A percentile compares a stretch with the other conserved stretches of the same genome.
These are phyloP conservation scores for Etheostoma nigrum DNA, from an alignment of 2,797 vertebrate genomes.

Conservation along the genomic window DNA sequence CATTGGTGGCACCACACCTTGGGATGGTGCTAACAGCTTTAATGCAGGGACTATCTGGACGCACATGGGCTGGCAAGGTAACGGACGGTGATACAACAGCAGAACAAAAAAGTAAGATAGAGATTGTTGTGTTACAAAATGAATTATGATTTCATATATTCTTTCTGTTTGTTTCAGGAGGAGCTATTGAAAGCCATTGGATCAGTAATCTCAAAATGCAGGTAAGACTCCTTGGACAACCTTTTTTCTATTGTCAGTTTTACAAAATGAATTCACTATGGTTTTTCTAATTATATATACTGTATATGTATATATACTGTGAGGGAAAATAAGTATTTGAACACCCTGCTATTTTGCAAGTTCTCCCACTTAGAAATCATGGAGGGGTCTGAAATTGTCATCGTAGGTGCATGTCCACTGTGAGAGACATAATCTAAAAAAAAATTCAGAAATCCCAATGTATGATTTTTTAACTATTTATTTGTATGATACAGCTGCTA, in stretches of 20 bases:
- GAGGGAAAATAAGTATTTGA: no score
- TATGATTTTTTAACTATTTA: no score
- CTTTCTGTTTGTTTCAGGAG: slow-evolving; percentile 84
- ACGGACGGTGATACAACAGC: neutral
- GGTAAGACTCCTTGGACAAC: slow-evolving; percentile 75
- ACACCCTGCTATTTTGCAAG: no score
- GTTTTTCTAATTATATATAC: neutral
- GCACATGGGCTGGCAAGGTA: slow-evolving; percentile 98
- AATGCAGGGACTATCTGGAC: slow-evolving; percentile 92
- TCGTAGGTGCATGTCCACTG: no score
- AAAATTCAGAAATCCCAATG: no score
- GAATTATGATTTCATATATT: neutral
- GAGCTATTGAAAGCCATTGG: slow-evolving; percentile 95
- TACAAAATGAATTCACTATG: neutral
- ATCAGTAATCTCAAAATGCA: slow-evolving; percentile 92
- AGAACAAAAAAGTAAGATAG: neutral
- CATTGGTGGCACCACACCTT: slow-evolving; percentile 92
- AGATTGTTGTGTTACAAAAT: neutral
- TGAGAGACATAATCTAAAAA: no score
- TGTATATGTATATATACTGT: no score
- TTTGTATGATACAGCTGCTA: no score
- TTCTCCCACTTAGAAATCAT: no score
- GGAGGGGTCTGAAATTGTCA: no score
- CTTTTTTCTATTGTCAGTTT: neutral
- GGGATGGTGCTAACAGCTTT: slow-evolving; percentile 92